A percentile compares a stretch with the other conserved stretches of the same genome.
Evolutionary conservation across 1,140 invertebrate genomes (phyloP).

Genomic region (Brachionus angularis): DNA sequence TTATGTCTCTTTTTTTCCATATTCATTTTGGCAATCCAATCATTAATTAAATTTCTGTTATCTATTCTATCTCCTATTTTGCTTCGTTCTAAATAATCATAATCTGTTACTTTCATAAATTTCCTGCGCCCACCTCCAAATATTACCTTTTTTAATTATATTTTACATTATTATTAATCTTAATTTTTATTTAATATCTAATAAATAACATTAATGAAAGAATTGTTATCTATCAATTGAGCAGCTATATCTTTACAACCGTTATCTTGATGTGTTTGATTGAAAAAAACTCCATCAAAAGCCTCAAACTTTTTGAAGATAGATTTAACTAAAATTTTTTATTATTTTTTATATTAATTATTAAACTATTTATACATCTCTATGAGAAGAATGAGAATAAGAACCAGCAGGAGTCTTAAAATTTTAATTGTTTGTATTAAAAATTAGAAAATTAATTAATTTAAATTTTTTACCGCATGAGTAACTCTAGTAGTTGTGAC

Average conservation of each 20-base stretch:
- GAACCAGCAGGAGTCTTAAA: slow-evolving; percentile 76
- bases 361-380: slow-evolving; percentile 32
- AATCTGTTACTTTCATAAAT: background rate
- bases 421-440: too few species aligned
- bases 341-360: background rate
- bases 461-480: slow-evolving; percentile 80
- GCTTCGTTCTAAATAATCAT: background rate
- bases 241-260: slow-evolving; percentile 56
- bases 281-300: slow-evolving; percentile 47
- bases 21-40: slow-evolving; percentile 34
- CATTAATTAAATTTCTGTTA: slow-evolving; percentile 17
- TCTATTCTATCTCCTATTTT: slow-evolving; percentile 34
- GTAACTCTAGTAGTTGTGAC: slow-evolving; percentile 82
- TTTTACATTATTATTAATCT: too few species aligned
- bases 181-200: too few species aligned
- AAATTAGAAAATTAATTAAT: too few species aligned
- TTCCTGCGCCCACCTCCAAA: slow-evolving; percentile 37
- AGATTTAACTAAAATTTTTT: slow-evolving; percentile 44
- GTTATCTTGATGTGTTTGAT: slow-evolving; percentile 50
- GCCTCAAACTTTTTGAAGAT: slow-evolving; percentile 50
- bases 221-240: slow-evolving; percentile 50
- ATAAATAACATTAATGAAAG: slow-evolving; percentile 19
- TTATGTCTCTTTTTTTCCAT: slow-evolving; percentile 1
- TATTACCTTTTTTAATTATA: slow-evolving; percentile 61
- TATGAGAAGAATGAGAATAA: slow-evolving; percentile 65